Evolutionary conservation across 2,888 invertebrate genomes (phyloP).

Genomic region (Noctua comes): DNA sequence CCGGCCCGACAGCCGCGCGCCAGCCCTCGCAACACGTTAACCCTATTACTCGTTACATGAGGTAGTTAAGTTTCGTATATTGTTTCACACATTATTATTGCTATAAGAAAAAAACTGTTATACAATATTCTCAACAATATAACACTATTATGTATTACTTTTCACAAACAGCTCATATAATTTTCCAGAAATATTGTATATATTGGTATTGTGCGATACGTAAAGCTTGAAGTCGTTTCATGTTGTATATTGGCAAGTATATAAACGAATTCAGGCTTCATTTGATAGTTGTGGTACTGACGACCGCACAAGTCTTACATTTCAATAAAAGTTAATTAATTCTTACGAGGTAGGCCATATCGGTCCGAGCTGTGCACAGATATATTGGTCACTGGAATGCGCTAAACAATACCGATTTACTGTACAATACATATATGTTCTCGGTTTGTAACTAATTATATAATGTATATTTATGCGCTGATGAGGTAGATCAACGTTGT

Average conservation of each 20-base stretch:
- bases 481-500: slow-evolving; percentile 88
- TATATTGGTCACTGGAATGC: slow-evolving; percentile 66
- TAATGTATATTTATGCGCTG: slow-evolving; percentile 74
- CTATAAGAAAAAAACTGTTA: slow-evolving; percentile 84
- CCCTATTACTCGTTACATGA: slow-evolving; percentile 86
- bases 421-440: slow-evolving; percentile 58
- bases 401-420: slow-evolving; percentile 62
- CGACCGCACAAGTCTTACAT: slow-evolving; percentile 46
- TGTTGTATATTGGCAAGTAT: slow-evolving; percentile 57
- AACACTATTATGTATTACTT: slow-evolving; percentile 77
- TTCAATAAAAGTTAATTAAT: slow-evolving; percentile 60
- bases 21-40: slow-evolving; percentile 76
- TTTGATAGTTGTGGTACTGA: slow-evolving; percentile 22
- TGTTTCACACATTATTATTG: slow-evolving; percentile 86
- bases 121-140: slow-evolving; percentile 85
- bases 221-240: slow-evolving; percentile 42
- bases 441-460: slow-evolving; percentile 52
- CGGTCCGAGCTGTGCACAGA: slow-evolving; percentile 69
- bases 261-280: slow-evolving; percentile 60
- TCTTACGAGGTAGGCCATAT: slow-evolving; percentile 80
- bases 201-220: slow-evolving; percentile 48
- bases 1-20: slow-evolving; percentile 59
- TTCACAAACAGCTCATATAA: slow-evolving; percentile 76
- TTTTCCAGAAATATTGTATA: slow-evolving; percentile 66
- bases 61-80: slow-evolving; percentile 88